These are phyloP conservation scores for Acheta domesticus DNA, from an alignment of 2,888 invertebrate genomes.

Conservation along the genomic window DNA sequence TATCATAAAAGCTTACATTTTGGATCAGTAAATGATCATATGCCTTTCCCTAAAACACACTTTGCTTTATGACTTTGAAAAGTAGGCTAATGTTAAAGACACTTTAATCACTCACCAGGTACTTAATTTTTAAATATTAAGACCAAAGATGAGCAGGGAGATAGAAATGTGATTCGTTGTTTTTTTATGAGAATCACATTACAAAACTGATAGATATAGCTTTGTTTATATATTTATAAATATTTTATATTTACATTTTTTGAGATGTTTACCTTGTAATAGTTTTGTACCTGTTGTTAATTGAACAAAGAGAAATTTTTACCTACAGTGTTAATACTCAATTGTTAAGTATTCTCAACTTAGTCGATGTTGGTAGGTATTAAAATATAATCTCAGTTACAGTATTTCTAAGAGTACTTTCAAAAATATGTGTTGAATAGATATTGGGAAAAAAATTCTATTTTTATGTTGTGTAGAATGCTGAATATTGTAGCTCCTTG, in stretches of 20 bases:
- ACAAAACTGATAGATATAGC: neutral
- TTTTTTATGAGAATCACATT: neutral
- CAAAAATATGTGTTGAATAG: neutral
- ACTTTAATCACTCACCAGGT: no score
- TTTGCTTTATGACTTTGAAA: neutral
- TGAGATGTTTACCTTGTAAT: constrained; percentile 18
- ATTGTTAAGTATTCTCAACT: neutral
- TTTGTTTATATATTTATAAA: neutral
- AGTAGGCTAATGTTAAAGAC: neutral
- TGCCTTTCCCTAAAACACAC: no score
- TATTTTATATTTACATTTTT: neutral
- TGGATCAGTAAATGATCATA: no score
- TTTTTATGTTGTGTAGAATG: neutral
- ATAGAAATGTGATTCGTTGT: neutral
- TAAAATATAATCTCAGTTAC: neutral
- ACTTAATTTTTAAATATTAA: neutral
- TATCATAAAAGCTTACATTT: no score
- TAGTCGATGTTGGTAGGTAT: neutral
- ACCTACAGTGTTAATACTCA: neutral
- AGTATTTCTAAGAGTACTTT: neutral
- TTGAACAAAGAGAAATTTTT: neutral
- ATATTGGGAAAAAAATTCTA: neutral
- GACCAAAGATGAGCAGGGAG: constrained; percentile 18
- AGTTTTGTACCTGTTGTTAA: neutral
- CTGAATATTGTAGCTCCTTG: neutral